Base-by-base conservation (phyloP, 2,113 vertebrate genomes). In the Anhinga rufa region DNA sequence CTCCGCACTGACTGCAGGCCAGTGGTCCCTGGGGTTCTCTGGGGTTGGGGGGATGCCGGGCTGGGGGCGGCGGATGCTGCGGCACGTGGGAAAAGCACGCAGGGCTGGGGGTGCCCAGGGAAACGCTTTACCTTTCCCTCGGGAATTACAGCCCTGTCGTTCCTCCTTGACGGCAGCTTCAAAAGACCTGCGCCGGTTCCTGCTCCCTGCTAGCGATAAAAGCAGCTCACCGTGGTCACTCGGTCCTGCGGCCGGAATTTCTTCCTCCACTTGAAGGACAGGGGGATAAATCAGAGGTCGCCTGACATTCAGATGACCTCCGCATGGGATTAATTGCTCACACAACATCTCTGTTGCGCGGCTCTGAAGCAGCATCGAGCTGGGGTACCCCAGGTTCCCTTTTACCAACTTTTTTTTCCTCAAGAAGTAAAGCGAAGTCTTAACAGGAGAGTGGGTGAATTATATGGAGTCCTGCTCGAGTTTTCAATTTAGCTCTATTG, bases 401-500 rank as follows among this genome's bases (percentile, higher is more conserved):
- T 66, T 62, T 60, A 16, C 82, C 32, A 62, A 52, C 81, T 58
- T 40, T 58, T 32, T 3, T 85, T 65, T n/a, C 3, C 22, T 40
- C 2, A 26, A 46, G 68, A 88, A 78, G 46, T 29, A 51, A 87
- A 89, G 74, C 91, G 40, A 54, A 71, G 17, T 74, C 69, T 92
- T 81, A 71, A 74, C 75, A 77, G 95, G 83, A 26, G 21, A 81
- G 51, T 12, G 9, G 11, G 62, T 94, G 95, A 96, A 74, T 95
- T 86, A 87, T 86, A 91, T 81, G 95, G 70, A 81, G 60, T 78
- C 95, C 96, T 95, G 66, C 86, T 55, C 1, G 49, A 92, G 93
- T 96, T 98, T 98, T 96, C 97, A 88, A 78, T 98, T 97, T 91
- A 93, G 92, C 86, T 66, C 93, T 74, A 87, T 98, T 97, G 97